Evolutionary conservation across 2,888 invertebrate genomes (phyloP).

Genomic region (Eupithecia exiguata): DNA sequence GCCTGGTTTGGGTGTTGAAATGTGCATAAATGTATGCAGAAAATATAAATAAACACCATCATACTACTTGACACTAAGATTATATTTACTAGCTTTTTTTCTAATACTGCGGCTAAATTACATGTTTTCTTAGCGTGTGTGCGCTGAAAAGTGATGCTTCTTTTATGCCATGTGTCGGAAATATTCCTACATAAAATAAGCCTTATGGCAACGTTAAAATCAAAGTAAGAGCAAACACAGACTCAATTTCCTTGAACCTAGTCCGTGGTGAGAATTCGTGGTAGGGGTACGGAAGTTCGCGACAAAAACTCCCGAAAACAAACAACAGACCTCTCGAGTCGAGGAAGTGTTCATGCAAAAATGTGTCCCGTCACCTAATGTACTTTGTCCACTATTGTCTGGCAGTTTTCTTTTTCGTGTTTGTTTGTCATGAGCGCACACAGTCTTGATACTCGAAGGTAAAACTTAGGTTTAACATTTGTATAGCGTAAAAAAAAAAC

Average conservation of each 20-base stretch:
- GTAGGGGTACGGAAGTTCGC: neutral
- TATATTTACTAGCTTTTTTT: neutral
- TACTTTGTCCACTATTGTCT: slow-evolving; percentile 49
- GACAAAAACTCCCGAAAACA: slow-evolving; percentile 6
- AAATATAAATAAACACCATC: neutral
- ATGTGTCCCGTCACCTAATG: slow-evolving; percentile 62
- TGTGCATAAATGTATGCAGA: neutral
- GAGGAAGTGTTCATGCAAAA: slow-evolving; percentile 53
- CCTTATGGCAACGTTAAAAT: too few relatives aligned
- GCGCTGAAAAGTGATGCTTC: neutral
- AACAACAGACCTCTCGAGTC: neutral
- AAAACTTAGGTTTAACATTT: neutral
- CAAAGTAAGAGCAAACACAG: too few relatives aligned
- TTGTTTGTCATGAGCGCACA: slow-evolving; percentile 30
- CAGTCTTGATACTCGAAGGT: slow-evolving; percentile 17
- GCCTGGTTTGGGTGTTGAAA: neutral
- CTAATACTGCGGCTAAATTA: too few relatives aligned
- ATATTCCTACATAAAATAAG: too few relatives aligned
- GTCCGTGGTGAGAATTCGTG: neutral
- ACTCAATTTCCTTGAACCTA: too few relatives aligned
- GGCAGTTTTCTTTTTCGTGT: slow-evolving; percentile 36
- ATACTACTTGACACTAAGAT: neutral
- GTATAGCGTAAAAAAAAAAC: neutral
- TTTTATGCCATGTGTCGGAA: neutral
- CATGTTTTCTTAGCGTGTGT: neutral